Evolutionary conservation across 1,140 invertebrate genomes (phyloP).

Genomic region (Ostrea denselamellosa): DNA sequence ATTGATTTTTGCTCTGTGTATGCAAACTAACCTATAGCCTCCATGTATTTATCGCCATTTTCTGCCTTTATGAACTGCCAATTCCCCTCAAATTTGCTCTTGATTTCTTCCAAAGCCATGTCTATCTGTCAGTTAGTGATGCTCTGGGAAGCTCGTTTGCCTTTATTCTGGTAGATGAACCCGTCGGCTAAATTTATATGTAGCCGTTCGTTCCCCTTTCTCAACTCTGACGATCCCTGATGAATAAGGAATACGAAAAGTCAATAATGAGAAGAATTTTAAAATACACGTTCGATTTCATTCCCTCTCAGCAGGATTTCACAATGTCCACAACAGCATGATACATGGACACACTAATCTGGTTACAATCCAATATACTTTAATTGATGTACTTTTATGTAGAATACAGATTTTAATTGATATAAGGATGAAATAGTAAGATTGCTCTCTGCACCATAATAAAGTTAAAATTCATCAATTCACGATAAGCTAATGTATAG

Average conservation of each 20-base stretch:
- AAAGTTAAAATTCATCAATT: too few species aligned
- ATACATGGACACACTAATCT: background rate
- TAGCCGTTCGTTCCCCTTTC: background rate
- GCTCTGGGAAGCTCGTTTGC: background rate
- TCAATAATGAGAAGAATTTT: background rate
- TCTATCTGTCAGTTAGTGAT: background rate
- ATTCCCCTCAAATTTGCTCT: slow-evolving; percentile 10
- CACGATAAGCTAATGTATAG: too few species aligned
- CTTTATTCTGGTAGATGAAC: background rate
- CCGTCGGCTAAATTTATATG: background rate
- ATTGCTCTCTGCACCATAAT: too few species aligned
- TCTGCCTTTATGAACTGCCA: background rate
- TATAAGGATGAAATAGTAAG: too few species aligned
- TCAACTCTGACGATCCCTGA: background rate
- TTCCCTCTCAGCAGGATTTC: background rate
- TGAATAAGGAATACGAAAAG: background rate
- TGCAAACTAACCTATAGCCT: background rate
- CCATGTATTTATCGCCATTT: background rate
- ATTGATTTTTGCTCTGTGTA: too few species aligned
- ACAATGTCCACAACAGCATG: background rate
- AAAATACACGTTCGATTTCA: background rate
- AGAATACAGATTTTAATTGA: too few species aligned
- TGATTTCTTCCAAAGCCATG: slow-evolving; percentile 17
- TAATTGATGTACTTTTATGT: too few species aligned
- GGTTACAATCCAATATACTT: too few species aligned